These are phyloP conservation scores for Listronotus oregonensis DNA, from an alignment of 1,140 invertebrate species.

Conservation along the genomic window DNA sequence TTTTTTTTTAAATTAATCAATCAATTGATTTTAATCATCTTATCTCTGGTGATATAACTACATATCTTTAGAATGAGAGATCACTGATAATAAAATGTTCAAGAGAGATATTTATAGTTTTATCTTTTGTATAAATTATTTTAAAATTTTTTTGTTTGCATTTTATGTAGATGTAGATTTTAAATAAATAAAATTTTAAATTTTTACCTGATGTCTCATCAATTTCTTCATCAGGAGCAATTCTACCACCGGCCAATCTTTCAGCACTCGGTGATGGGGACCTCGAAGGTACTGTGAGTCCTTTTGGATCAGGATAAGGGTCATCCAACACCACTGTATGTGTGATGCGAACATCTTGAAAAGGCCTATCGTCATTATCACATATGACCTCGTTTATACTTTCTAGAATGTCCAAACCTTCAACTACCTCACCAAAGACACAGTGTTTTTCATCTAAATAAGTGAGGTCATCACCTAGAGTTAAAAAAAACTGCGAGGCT, in stretches of 20 bases:
- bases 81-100: too few species aligned
- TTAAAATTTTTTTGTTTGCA: too few species aligned
- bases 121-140: too few species aligned
- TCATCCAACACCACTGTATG: constrained; percentile 97
- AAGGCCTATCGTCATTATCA: constrained; percentile 89
- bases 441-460: constrained; percentile 94
- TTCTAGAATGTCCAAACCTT: constrained; percentile 87
- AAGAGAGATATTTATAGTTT: too few species aligned
- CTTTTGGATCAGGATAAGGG: constrained; percentile 88
- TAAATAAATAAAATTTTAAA: too few species aligned
- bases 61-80: too few species aligned
- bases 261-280: constrained; percentile 90
- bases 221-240: constrained; percentile 93
- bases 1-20: too few species aligned
- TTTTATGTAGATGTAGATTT: too few species aligned
- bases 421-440: constrained; percentile 94
- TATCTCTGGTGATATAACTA: too few species aligned
- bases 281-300: constrained; percentile 74
- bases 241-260: constrained; percentile 78
- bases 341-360: constrained; percentile 95
- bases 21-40: too few species aligned
- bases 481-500: constrained; percentile 98
- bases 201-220: constrained; percentile 81
- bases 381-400: constrained; percentile 91
- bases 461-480: constrained; percentile 84